phyloP scores from a whole-genome alignment of 2,888 invertebrate genomes.

The Lampropteryx suffumata region DNA sequence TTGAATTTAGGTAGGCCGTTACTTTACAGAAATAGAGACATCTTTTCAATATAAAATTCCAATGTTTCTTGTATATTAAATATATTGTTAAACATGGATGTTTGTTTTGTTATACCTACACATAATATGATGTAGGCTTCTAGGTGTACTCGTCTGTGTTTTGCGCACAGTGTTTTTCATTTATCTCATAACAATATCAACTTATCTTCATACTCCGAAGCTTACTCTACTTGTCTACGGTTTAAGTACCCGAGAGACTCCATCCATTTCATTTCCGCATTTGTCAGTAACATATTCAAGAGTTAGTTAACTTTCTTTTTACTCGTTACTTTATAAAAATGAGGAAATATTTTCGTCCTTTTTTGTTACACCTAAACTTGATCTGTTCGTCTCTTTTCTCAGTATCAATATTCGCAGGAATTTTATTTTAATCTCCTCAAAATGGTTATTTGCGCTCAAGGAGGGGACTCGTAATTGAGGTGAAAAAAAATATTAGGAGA shows the following conservation, averaged over 20 bases:
- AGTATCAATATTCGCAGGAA: conserved; percentile 64
- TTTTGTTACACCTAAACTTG: conserved; percentile 35
- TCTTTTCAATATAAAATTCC: conserved; percentile 47
- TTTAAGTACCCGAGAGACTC: conserved; percentile 25
- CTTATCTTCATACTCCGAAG: conserved; percentile 20
- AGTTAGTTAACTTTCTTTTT: conserved; percentile 36
- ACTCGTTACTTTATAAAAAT: conserved; percentile 36
- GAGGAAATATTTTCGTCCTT: conserved; percentile 25
- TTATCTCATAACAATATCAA: conserved; percentile 21
- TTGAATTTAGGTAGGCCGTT: conserved; percentile 59
- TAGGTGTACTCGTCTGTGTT: neutral
- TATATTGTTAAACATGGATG: neutral
- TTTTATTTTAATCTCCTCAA: conserved; percentile 69
- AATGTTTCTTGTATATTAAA: conserved; percentile 39
- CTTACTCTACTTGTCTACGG: conserved; percentile 23
- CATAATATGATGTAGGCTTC: no score
- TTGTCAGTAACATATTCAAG: conserved; percentile 28
- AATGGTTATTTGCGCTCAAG: conserved; percentile 67
- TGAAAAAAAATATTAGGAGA: conserved; percentile 68
- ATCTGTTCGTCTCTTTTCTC: conserved; percentile 42
- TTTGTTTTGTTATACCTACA: no score
- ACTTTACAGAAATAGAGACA: conserved; percentile 48
- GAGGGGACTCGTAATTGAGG: conserved; percentile 70
- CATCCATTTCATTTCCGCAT: conserved; percentile 29
- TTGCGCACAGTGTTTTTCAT: conserved; percentile 4